phyloP scores from a whole-genome alignment of 1,140 invertebrate genomes.

The Trachymyrmex septentrionalis region DNA sequence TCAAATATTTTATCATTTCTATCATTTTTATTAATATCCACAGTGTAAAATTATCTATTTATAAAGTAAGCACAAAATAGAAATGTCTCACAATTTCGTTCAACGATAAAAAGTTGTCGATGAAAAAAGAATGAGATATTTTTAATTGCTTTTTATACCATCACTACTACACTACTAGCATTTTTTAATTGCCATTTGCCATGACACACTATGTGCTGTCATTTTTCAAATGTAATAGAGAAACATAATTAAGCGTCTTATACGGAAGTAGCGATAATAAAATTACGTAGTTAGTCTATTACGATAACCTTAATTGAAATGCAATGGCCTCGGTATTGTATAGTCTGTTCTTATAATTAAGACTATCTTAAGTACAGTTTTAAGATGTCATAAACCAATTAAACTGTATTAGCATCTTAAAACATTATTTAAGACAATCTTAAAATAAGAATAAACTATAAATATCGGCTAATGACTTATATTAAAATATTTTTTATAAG shows the following conservation, averaged over 20 bases:
- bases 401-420: too few species aligned
- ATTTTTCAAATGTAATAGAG: background rate
- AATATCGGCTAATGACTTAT: background rate
- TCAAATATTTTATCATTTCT: slow-evolving; percentile 10
- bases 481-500: background rate
- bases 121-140: background rate
- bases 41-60: background rate
- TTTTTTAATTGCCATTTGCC: background rate
- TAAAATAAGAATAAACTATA: too few species aligned
- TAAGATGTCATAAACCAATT: too few species aligned
- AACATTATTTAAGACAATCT: too few species aligned
- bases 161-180: background rate
- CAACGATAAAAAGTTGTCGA: background rate
- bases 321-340: too few species aligned
- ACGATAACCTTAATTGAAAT: background rate
- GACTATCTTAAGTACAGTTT: too few species aligned
- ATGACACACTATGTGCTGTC: background rate
- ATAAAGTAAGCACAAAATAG: background rate
- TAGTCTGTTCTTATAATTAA: too few species aligned
- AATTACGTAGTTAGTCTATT: background rate
- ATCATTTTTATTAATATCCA: background rate
- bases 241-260: background rate
- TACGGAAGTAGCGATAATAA: slow-evolving; percentile 7
- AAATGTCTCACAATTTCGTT: too few species aligned
- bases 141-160: slow-evolving; percentile 13